phyloP scores from a whole-genome alignment of 2,113 vertebrate genomes.

The Heptranchias perlo region DNA sequence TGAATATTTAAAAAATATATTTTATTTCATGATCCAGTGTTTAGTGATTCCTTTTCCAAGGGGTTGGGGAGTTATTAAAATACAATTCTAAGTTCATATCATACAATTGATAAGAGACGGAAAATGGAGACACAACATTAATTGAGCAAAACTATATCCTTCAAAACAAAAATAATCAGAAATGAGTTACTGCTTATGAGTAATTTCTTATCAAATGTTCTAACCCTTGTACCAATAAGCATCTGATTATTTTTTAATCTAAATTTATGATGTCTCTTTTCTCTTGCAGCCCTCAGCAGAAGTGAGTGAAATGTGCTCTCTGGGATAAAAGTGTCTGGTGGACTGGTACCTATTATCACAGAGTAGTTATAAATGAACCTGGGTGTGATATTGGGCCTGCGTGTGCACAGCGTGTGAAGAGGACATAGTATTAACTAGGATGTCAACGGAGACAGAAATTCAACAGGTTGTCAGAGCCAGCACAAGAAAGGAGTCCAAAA shows the following conservation, averaged over 20 bases:
- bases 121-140: not conserved
- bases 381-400: slow-evolving; percentile 74
- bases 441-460: slow-evolving; percentile 99
- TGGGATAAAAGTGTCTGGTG: slow-evolving; percentile 69
- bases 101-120: not conserved
- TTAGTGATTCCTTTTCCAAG: not conserved
- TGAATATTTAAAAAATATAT: not conserved
- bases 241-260: not conserved
- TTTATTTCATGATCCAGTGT: not conserved
- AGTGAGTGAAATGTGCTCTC: slow-evolving; percentile 80
- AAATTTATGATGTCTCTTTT: slow-evolving; percentile 41
- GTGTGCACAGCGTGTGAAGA: slow-evolving; percentile 61
- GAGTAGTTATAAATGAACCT: slow-evolving; percentile 89
- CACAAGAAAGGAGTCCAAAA: slow-evolving; percentile 95
- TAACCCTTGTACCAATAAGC: not conserved
- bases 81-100: not conserved
- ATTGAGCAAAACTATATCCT: not conserved
- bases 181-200: not conserved
- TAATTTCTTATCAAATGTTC: not conserved
- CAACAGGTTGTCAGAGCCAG: slow-evolving; percentile 98
- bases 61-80: not conserved
- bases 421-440: slow-evolving; percentile 89
- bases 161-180: not conserved
- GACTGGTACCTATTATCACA: slow-evolving; percentile 66
- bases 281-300: slow-evolving; percentile 64